Evolutionary conservation across 2,113 vertebrate species (phyloP).

Genomic region (Oriolus oriolus): DNA sequence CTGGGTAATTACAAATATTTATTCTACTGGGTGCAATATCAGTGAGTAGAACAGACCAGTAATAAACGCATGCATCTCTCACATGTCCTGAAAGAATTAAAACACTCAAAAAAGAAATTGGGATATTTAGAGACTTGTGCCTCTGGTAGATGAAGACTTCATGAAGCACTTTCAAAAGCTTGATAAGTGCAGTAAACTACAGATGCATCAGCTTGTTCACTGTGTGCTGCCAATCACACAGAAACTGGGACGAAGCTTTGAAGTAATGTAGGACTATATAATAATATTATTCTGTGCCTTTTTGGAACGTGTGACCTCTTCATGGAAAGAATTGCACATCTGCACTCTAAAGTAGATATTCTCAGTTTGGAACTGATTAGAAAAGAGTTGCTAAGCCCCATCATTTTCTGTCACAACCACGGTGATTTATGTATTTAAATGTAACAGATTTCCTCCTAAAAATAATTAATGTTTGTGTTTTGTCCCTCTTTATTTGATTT

Average conservation of each 20-base stretch:
- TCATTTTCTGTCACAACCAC: not conserved
- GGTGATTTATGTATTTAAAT: not conserved
- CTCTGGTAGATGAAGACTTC: not conserved
- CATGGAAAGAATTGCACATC: not conserved
- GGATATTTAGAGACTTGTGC: not conserved
- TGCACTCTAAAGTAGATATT: not conserved
- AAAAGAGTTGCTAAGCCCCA: not conserved
- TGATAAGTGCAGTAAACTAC: not conserved
- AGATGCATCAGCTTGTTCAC: not conserved
- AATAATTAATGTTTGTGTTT: not conserved
- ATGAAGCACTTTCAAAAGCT: not conserved
- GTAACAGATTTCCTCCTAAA: not conserved
- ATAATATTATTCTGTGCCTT: not conserved
- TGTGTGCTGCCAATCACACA: not conserved
- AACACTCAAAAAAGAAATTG: not conserved
- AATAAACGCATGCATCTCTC: not conserved
- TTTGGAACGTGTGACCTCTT: not conserved
- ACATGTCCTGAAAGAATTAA: not conserved
- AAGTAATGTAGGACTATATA: not conserved
- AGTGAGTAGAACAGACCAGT: not conserved
- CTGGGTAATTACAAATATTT: not conserved
- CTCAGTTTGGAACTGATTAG: not conserved
- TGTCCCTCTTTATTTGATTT: not conserved
- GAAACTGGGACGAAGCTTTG: not conserved
- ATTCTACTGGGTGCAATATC: not conserved